A percentile compares a stretch with the other conserved stretches of the same genome.
phyloP scores from a whole-genome alignment of 2,113 vertebrate species.

The Calidris pygmaea region DNA sequence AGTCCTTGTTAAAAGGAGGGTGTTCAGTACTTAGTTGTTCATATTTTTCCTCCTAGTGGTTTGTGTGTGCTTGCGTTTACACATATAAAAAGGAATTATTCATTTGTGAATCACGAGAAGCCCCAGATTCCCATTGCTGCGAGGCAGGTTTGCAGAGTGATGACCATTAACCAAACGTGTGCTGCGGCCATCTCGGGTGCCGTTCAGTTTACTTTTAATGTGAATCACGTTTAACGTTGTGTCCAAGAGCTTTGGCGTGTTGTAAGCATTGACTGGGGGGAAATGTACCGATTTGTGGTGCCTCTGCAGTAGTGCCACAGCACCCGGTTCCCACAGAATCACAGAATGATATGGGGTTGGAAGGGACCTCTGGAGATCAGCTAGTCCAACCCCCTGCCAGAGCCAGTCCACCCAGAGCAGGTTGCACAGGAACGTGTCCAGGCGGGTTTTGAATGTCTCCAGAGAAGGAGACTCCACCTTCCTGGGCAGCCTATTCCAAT shows the following conservation, averaged over 20 bases:
- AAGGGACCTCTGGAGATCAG: too few species aligned
- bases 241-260: not conserved
- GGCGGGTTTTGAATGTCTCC: too few species aligned
- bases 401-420: too few species aligned
- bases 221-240: not conserved
- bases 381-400: too few species aligned
- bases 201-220: not conserved
- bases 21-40: not conserved
- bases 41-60: not conserved
- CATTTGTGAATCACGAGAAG: not conserved
- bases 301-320: not conserved
- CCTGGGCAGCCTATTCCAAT: too few species aligned
- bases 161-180: not conserved
- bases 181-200: not conserved
- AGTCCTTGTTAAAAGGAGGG: not conserved
- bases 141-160: not conserved
- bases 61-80: not conserved
- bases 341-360: too few species aligned
- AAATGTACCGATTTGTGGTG: not conserved
- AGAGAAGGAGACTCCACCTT: too few species aligned
- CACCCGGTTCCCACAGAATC: rapidly evolving
- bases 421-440: too few species aligned
- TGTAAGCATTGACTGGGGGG: too few species aligned
- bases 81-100: not conserved
- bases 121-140: not conserved